Evolutionary conservation across 1,140 invertebrate genomes (phyloP).

Genomic region (Drosophila pandora): DNA sequence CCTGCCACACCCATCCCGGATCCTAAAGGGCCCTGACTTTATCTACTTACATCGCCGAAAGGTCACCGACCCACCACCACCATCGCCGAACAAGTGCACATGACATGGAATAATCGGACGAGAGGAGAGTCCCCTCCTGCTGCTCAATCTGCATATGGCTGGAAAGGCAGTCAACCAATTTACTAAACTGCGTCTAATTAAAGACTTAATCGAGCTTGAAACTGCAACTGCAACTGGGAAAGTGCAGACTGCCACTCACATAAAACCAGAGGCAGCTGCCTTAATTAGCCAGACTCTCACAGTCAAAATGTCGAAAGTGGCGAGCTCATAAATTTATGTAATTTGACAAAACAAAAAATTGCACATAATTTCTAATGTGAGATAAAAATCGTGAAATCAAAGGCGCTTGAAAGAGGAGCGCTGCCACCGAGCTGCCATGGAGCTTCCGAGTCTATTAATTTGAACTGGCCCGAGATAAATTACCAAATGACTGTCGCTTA

Average conservation of each 20-base stretch:
- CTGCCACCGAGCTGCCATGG: not conserved
- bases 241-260: conserved; percentile 1
- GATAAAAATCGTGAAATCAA: conserved; percentile 68
- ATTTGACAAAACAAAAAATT: conserved; percentile 67
- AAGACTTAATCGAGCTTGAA: conserved; percentile 79
- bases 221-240: conserved; percentile 20
- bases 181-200: conserved; percentile 71
- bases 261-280: conserved; percentile 32
- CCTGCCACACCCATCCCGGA: not conserved
- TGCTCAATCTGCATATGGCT: conserved; percentile 53
- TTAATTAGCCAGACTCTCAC: conserved; percentile 76
- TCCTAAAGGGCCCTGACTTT: not conserved
- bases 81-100: conserved; percentile 29
- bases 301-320: conserved; percentile 25
- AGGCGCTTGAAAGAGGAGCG: conserved; percentile 19
- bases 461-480: conserved; percentile 78
- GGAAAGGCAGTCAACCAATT: conserved; percentile 47
- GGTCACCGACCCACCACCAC: conserved; percentile 15
- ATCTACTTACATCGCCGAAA: not conserved
- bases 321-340: conserved; percentile 71
- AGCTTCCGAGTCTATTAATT: conserved; percentile 67
- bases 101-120: conserved; percentile 10
- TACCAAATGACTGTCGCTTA: conserved; percentile 80
- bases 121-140: not conserved
- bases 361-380: conserved; percentile 71